Base-by-base conservation (phyloP, 2,888 invertebrate species). In the Sicus ferrugineus region DNA sequence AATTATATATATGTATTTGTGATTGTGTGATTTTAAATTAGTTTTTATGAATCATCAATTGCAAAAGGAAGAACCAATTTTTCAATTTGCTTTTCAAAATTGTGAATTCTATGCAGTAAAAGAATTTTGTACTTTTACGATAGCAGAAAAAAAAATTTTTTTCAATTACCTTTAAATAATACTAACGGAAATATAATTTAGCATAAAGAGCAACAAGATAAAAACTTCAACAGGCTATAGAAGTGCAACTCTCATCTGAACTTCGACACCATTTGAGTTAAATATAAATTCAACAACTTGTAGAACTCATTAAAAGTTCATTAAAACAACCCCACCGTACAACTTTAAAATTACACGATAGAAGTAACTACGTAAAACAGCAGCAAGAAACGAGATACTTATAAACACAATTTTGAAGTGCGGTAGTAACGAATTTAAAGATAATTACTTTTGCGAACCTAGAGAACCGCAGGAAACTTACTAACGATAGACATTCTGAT, bases 371-470 rank as follows among this genome's bases (percentile, higher is more conserved):
- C 30, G 21, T 16, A 52, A 38, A 34, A 1, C 23, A 26, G 9
- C 3, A n/a, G 52, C 31, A 50, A 14, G 34, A 34, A 21, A 11
- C 6, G 23, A 34, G 14, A 34, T 14, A 14, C 11, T n/a, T 30
- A 48, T 50, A 28, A 64, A 52, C 64, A 64, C 31, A 64, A 64
- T 19, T 50, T 65, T 65, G 54, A 52, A 54, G 38, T 65, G 50
- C 52, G 31, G 54, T 65, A 54, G 11, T 54, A 65, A 65, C 65
- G 42, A 65, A 65, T 54, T 65, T 65, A 54, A 54, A 54, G 42
- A 65, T 65, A 65, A 65, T 65, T 65, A 65, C 54, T 65, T 65
- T 54, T 65, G 38, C 65, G 38, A 42, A 52, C 48, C 34, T 38
- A 38, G 28, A 65, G 52, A 38, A 54, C 50, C 19, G 50, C 50